Base-by-base conservation (phyloP, 2,888 invertebrate species). In the Ypsolopha sequella region DNA sequence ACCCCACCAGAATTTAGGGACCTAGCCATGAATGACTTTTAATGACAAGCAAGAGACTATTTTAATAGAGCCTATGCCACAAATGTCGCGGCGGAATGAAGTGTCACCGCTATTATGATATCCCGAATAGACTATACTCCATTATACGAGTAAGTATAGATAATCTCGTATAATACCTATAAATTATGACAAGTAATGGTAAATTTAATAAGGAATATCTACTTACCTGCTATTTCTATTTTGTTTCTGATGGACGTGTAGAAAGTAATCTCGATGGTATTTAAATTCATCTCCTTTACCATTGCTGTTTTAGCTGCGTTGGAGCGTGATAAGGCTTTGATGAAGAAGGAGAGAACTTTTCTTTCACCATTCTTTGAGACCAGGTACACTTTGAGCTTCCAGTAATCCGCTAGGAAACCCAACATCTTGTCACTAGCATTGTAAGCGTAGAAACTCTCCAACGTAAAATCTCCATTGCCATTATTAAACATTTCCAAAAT, bases 401-500 rank as follows among this genome's bases (percentile, higher is more conserved):
- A 79, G 60, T 85, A 82, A 57, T 86, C 86, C n/a, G 74, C 64
- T 35, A 82, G 56, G 56, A 79, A 85, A 13, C 86, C 86, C 52
- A 86, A 60, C 80, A 85, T 81, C 60, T 76, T 79, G 9, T 77
- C 72, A 61, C 80, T 84, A 1, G 84, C 81, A 50, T 64, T 66
- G 24, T 61, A 46, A 8, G 79, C 55, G 34, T 45, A 53, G 58
- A 72, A 82, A 24, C 65, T 61, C 51, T 68, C 58, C 49, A 74
- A 55, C 6, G 54, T 36, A 33, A 56, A 56, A 24, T 65, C 60
- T 52, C 66, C 58, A 49, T 61, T 58, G 7, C 39, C 33, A 39
- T 57, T 34, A 6, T 10, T 33, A 58, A 62, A 69, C 52, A 61
- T 68, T 36, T 58, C 58, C 39, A 79, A 45, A 55, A 82, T 75